Evolutionary conservation across 2,888 invertebrate species (phyloP), one percentile per base, ranked within the genome.

Genomic region (Coleophora flavipennella): DNA sequence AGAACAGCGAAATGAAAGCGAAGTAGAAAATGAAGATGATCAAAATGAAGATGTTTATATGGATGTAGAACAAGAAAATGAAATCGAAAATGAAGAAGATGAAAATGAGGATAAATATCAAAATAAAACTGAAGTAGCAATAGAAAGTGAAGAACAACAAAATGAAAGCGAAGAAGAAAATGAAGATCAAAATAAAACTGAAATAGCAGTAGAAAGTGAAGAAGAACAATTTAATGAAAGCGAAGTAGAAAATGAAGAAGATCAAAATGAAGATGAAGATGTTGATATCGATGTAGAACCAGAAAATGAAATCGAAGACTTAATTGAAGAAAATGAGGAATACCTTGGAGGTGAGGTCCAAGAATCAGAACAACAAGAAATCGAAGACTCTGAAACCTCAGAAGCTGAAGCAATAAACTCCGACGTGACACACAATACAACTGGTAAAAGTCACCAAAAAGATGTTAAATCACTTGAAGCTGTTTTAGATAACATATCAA

Each of bases 401-500:
- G 52, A 56, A 38, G 41, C 46, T 12, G 31, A 40, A 39, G 31
- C 41, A 3, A 48, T 45, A 48, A 55, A 56, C 8, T 53, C 58
- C 1, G 57, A 69, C 20, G 41, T 47, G 10, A 59, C 62, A 8
- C 65, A 67, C 32, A 62, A 70, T 32, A 69, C 67, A 9, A 70
- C 67, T 4, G 65, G 61, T 36, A 57, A 58, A 39, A 48, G 62
- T 25, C 61, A 57, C 46, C 56, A 58, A 28, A 67, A 63, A 33
- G 43, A 52, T 8, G 41, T 47, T 25, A 27, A 46, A 39, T 69
- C 71, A 0, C 77, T 73, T 4, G 81, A 81, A 67, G 59, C 51
- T 1, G 49, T 72, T n/a, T 47, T 67, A 36, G 54, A 60, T 11
- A 42, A 65, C 13, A 59, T 52, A 29, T 54, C 55, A 1, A 62